Conservation (phyloP, 2,888 invertebrate genomes). For the Mayetiola destructor region DNA sequence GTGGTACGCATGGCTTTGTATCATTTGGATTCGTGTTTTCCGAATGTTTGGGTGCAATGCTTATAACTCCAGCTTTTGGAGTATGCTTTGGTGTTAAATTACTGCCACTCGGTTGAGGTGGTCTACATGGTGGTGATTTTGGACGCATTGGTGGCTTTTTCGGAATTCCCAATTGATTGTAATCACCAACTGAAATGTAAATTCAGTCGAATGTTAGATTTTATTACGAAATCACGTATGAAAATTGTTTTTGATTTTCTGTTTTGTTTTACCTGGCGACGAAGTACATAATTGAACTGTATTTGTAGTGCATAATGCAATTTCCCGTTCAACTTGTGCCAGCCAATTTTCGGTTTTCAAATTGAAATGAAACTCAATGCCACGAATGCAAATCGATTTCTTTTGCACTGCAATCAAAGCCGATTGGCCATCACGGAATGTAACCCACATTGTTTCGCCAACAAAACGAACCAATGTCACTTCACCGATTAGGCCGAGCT, state of each 20-base stretch:
- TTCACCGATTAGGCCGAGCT: slow-evolving; percentile 72
- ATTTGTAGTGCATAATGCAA: slow-evolving; percentile 69
- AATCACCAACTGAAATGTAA: slow-evolving; percentile 14
- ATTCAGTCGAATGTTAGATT: not conserved
- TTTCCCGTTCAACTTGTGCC: slow-evolving; percentile 64
- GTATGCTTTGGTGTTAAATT: slow-evolving; percentile 36
- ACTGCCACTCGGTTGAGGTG: slow-evolving; percentile 39
- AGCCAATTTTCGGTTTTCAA: slow-evolving; percentile 80
- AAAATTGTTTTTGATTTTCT: slow-evolving; percentile 24
- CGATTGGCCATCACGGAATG: slow-evolving; percentile 78
- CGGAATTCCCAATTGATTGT: slow-evolving; percentile 35
- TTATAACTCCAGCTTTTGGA: slow-evolving; percentile 41
- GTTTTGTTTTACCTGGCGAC: slow-evolving; percentile 23
- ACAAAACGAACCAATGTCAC: slow-evolving; percentile 84
- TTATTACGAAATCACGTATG: not conserved
- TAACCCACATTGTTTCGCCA: slow-evolving; percentile 78
- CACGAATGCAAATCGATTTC: slow-evolving; percentile 45
- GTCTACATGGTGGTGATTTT: slow-evolving; percentile 26
- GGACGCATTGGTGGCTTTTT: slow-evolving; percentile 37
- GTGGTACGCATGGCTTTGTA: slow-evolving; percentile 22
- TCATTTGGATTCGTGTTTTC: slow-evolving; percentile 18
- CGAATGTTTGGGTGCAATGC: slow-evolving; percentile 27
- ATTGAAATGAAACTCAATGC: slow-evolving; percentile 50
- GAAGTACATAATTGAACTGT: slow-evolving; percentile 54
- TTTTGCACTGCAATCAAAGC: slow-evolving; percentile 59